Base-by-base conservation (phyloP, 2,113 vertebrate species). In the Anarrhichthys ocellatus region DNA sequence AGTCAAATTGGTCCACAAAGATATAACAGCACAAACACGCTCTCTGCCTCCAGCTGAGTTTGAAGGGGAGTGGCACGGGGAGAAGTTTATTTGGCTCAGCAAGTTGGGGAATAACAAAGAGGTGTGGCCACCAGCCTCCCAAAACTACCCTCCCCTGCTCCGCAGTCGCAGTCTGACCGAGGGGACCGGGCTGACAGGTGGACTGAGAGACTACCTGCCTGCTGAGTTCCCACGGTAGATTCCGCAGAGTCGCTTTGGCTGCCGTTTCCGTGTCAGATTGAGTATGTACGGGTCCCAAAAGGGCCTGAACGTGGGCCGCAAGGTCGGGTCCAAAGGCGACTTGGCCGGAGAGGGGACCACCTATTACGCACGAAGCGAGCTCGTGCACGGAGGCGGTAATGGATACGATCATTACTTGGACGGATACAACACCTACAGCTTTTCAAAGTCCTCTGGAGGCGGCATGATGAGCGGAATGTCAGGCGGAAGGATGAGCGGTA, bases 261-360 rank as follows among this genome's bases (percentile, higher is more conserved):
- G 64, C 54, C 3, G 14, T 38, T 24, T 40, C 27, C 13, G 1
- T 9, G 40, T 24, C 62, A 84, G 13, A 0, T 95, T 95, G 94
- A 95, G 89, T 50, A 0, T 48, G 1, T 86, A 82, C 89, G 92
- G 87, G 0, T 95, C 94, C 0, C 94, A 95, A 58, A 89, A 78
- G 24, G 80, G 0, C 5, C 80, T 95, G 11, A 80, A 83, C 76
- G 24, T 52, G 63, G 8, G 18, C 20, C 83, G 86, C 24, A 42
- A 24, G 63, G 6, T 0, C 59, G 63, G 54, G 1, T 95, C 94
- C 24, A 93, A 50, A n/a, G 59, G 65, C 15, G 94, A 95, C 52
- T 2, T 94, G 70, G 50, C 42, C 22, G 64, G 63, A 11, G 78
- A 34, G 1, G 42, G 56, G 15, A 59, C 0, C 13, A 74, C 76